Evolutionary conservation across 2,113 vertebrate species (phyloP).

Genomic region (Bufo gargarizans): DNA sequence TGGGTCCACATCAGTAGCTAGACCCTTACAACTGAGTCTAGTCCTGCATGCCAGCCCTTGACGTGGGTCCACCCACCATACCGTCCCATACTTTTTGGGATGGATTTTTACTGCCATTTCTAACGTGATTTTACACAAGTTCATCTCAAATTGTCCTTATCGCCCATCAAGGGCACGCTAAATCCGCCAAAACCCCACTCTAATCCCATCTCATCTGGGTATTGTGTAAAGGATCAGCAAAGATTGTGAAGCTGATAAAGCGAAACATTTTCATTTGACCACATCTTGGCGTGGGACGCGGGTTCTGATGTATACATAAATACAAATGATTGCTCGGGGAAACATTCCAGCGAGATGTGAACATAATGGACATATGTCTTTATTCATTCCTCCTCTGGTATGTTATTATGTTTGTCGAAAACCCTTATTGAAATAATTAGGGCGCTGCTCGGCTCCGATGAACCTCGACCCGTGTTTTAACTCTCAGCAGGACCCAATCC

Average conservation of each 20-base stretch:
- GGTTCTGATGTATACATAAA: conserved; percentile 41
- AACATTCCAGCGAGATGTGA: conserved; percentile 39
- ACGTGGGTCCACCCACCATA: not conserved
- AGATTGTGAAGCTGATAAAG: conserved; percentile 31
- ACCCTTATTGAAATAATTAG: conserved; percentile 56
- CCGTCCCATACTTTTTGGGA: not conserved
- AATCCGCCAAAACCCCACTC: not conserved
- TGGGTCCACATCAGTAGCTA: not conserved
- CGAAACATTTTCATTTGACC: conserved; percentile 36
- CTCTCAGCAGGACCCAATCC: conserved; percentile 56
- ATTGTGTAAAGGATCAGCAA: conserved; percentile 37
- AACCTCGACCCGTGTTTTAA: conserved; percentile 48
- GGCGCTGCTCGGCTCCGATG: conserved; percentile 31
- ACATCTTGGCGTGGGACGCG: conserved; percentile 8
- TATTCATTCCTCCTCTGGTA: conserved; percentile 35
- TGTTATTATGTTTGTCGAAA: conserved; percentile 52
- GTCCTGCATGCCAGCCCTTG: not conserved
- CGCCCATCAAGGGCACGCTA: not conserved
- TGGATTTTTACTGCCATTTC: not conserved
- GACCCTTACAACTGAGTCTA: not conserved
- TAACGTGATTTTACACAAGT: conserved; percentile 3
- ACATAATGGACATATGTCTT: conserved; percentile 45
- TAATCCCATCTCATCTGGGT: conserved; percentile 47
- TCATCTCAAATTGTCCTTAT: conserved; percentile 1
- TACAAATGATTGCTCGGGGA: conserved; percentile 45